phyloP scores from a whole-genome alignment of 2,797 vertebrate species.

The Mycteria americana region DNA sequence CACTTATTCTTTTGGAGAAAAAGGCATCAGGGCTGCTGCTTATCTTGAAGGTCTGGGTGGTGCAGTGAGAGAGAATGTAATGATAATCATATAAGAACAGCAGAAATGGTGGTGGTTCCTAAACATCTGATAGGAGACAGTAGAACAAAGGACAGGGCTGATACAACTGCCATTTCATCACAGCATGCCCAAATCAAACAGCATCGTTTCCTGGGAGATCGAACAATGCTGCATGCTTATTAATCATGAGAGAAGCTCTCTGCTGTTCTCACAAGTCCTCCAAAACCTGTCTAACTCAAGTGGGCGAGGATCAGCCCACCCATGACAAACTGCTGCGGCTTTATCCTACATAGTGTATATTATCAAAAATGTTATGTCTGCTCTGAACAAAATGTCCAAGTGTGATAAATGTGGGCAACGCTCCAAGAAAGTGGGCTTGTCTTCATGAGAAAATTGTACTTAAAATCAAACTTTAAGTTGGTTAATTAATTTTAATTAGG shows the following conservation, averaged over 20 bases:
- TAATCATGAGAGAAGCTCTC: constrained; percentile 34
- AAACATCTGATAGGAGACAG: neutral
- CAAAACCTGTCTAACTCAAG: constrained; percentile 42
- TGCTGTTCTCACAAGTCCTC: constrained; percentile 38
- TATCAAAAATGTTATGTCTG: constrained; percentile 57
- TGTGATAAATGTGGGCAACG: neutral
- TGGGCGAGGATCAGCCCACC: constrained; percentile 53
- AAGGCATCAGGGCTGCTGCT: neutral
- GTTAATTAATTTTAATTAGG: constrained; percentile 10
- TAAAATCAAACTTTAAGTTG: neutral
- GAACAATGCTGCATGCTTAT: constrained; percentile 1
- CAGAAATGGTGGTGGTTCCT: neutral
- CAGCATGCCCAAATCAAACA: neutral
- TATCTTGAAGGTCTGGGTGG: neutral
- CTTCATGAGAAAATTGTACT: neutral
- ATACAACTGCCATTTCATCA: constrained; percentile 28
- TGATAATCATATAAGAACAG: neutral
- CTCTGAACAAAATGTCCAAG: constrained; percentile 48
- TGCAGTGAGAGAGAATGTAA: neutral
- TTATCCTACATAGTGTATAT: neutral
- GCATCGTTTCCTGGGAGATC: constrained; percentile 28
- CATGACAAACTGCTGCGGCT: constrained; percentile 36
- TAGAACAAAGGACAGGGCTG: constrained; percentile 34
- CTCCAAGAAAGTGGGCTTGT: constrained; percentile 33
- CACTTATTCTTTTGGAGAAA: neutral